Conservation (phyloP, 2,797 vertebrate species). For the Chelonia mydas region DNA sequence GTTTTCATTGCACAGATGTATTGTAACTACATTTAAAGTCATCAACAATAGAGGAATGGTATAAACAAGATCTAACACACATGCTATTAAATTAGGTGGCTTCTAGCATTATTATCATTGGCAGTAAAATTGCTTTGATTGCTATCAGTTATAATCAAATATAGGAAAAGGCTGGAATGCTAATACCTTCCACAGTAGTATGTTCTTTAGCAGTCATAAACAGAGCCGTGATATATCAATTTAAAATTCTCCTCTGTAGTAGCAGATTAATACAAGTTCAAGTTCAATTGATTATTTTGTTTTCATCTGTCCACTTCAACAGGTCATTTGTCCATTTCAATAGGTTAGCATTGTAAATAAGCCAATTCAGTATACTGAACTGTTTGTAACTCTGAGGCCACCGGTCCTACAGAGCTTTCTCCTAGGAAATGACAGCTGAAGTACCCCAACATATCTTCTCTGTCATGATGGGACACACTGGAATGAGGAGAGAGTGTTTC, state of each 20-base stretch:
- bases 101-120: conserved; percentile 82
- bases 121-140: conserved; percentile 83
- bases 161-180: conserved; percentile 79
- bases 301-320: conserved; percentile 54
- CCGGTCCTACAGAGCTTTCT: neutral
- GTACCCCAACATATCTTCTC: neutral
- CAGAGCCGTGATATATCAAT: conserved; percentile 54
- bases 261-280: conserved; percentile 58
- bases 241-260: conserved; percentile 68
- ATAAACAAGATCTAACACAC: conserved; percentile 30
- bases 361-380: neutral
- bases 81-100: conserved; percentile 63
- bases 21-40: conserved; percentile 2
- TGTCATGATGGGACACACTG: neutral
- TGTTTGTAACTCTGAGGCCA: conserved; percentile 27
- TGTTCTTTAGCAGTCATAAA: conserved; percentile 48
- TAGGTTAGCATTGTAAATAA: conserved; percentile 52
- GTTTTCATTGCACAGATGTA: conserved; percentile 36
- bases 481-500: neutral
- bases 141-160: conserved; percentile 88
- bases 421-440: neutral
- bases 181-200: conserved; percentile 53
- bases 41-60: conserved; percentile 31
- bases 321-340: conserved; percentile 53
- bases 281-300: conserved; percentile 58